Conservation (phyloP, 2,797 vertebrate genomes). For the Staurois parvus region DNA sequence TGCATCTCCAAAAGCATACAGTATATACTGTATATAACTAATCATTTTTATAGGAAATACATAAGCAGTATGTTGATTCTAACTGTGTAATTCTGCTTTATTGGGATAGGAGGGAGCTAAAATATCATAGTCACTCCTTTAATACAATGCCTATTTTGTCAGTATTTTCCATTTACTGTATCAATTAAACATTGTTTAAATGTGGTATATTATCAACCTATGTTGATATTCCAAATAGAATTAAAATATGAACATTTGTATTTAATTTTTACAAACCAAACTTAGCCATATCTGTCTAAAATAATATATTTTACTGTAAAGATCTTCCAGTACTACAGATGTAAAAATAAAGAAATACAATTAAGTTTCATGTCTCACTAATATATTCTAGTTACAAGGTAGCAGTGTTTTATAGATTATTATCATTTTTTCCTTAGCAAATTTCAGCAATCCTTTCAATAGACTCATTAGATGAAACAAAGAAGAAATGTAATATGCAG, state of each 20-base stretch:
- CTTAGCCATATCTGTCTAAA: not conserved
- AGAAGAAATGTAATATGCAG: slow-evolving; percentile 46
- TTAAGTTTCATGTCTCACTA: not conserved
- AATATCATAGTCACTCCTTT: too few species aligned
- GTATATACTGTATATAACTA: not conserved
- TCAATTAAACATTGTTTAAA: too few species aligned
- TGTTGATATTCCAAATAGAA: too few species aligned
- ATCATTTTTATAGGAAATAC: too few species aligned
- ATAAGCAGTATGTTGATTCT: too few species aligned
- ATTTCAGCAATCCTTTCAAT: not conserved
- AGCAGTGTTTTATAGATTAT: not conserved
- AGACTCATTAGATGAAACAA: slow-evolving; percentile 45
- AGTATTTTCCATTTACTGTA: not conserved
- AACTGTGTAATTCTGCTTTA: too few species aligned
- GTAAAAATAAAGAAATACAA: not conserved
- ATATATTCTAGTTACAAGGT: not conserved
- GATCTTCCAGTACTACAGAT: not conserved
- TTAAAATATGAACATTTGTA: not conserved
- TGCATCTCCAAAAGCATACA: not conserved
- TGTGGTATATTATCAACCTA: too few species aligned
- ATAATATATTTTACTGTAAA: not conserved
- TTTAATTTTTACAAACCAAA: not conserved
- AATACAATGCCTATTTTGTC: not conserved
- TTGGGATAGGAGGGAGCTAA: too few species aligned
- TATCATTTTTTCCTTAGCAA: slow-evolving; percentile 20